Base-by-base conservation (phyloP, 2,797 vertebrate genomes). In the Hemibagrus guttatus region DNA sequence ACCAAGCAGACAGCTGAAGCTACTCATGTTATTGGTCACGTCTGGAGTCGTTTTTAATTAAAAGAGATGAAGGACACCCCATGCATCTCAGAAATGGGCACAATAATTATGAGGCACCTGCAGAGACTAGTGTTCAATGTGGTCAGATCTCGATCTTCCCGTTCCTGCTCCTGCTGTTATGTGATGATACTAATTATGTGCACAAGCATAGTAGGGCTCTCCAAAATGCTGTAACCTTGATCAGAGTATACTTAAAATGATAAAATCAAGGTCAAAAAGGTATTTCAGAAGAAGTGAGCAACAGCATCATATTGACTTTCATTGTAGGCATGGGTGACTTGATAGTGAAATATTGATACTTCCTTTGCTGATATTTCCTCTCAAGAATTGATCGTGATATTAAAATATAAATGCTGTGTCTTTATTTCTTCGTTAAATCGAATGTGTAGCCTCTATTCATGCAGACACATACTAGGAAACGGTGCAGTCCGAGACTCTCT, bases 41-140 rank as follows among this genome's bases (percentile, higher is more conserved):
- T 85, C 84, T 83, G 84, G 71, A 79, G 79, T 85, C 79, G 63
- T 59, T 88, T 83, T 85, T 88, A 88, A 88, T 88, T 88, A 85
- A 88, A 88, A 64, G 69, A 71, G 80, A 83, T 83, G 87, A 88
- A 83, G 58, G 54, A 76, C 80, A 78, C 61, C 56, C 49, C 59
- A 72, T 81, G 46, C 35, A 66, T 69, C 79, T 85, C 71, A 52
- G 59, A 68, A 72, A 82, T 19, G 46, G 78, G 87, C 26, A 56
- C 63, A 75, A 85, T 85, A 85, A 85, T 85, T 63, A 85, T 85
- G 71, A 82, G 64, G 64, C 83, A 84, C 86, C 83, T 81, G 56
- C 80, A 85, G 80, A 85, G 84, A 58, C 42, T 39, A n/a, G 71
- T 81, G 26, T 54, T 81, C 71, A 31, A 13, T 42, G 59, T 75